A percentile compares a stretch with the other conserved stretches of the same genome.
phyloP scores from a whole-genome alignment of 53 echinoderm and acorn worm genomes.

The Stichopus horrens region DNA sequence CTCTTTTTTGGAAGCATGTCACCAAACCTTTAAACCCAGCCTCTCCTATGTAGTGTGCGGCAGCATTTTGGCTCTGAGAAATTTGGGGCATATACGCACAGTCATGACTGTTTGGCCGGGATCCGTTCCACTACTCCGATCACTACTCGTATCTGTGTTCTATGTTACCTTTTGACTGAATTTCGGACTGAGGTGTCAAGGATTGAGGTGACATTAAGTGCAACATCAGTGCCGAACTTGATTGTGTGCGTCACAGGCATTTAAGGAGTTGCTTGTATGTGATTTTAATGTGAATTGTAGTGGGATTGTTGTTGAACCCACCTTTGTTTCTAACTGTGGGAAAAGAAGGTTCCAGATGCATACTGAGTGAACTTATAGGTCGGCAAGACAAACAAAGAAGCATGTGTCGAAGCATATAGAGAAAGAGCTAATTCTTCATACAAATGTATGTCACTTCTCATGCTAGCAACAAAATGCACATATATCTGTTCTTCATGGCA shows the following conservation, averaged over 20 bases:
- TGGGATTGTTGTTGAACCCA: slow-evolving; percentile 55
- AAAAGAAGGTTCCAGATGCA: slow-evolving; percentile 61
- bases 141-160: slow-evolving; percentile 28
- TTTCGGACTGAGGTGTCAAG: background rate
- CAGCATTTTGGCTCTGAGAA: slow-evolving; percentile 29
- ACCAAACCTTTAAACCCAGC: slow-evolving; percentile 44
- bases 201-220: slow-evolving; percentile 35
- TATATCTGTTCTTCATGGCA: slow-evolving; percentile 34
- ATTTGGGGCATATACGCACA: slow-evolving; percentile 59
- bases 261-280: slow-evolving; percentile 49
- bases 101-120: slow-evolving; percentile 41
- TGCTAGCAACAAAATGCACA: slow-evolving; percentile 43
- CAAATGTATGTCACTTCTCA: slow-evolving; percentile 22
- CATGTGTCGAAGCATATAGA: background rate
- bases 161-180: background rate
- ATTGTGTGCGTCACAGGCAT: slow-evolving; percentile 33
- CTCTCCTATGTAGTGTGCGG: slow-evolving; percentile 55
- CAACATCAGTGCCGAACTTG: slow-evolving; percentile 42
- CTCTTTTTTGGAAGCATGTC: too few species aligned
- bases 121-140: background rate
- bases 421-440: slow-evolving; percentile 29
- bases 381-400: slow-evolving; percentile 39
- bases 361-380: slow-evolving; percentile 58
- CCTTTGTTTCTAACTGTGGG: slow-evolving; percentile 31
- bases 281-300: slow-evolving; percentile 42